Percentiles rank a stretch among this genome's conserved stretches.
phyloP scores from a whole-genome alignment of 2,113 vertebrate genomes.

The Toxostoma redivivum region DNA sequence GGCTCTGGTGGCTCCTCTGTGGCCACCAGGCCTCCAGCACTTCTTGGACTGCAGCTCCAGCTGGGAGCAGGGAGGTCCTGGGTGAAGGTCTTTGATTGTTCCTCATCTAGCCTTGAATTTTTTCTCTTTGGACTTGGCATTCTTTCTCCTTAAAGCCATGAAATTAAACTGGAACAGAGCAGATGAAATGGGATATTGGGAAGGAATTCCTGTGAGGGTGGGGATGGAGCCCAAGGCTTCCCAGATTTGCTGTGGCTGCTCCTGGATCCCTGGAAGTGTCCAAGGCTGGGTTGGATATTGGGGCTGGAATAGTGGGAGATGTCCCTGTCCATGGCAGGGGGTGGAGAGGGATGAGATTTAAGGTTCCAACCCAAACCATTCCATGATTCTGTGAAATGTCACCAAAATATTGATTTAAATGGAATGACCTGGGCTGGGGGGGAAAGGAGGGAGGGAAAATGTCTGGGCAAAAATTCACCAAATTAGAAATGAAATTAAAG shows the following conservation, averaged over 20 bases:
- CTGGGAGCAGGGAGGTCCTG: not conserved
- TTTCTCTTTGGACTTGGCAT: not conserved
- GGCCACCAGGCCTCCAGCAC: not conserved
- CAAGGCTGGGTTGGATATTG: not conserved
- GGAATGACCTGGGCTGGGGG: not conserved
- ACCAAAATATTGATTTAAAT: not conserved
- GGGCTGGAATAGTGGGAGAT: not conserved
- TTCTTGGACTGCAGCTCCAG: not conserved
- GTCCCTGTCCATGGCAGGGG: not conserved
- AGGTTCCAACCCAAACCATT: not conserved
- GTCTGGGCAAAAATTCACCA: not conserved
- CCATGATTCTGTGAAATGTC: not conserved
- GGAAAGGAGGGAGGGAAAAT: not conserved
- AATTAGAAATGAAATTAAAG: not conserved
- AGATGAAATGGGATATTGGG: not conserved
- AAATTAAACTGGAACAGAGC: not conserved
- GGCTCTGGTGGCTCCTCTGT: not conserved
- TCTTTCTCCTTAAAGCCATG: not conserved
- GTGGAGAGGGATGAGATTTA: accelerated
- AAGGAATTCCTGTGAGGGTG: not conserved
- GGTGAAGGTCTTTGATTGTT: not conserved
- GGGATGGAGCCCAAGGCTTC: not conserved
- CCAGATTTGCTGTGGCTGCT: not conserved
- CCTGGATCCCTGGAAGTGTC: not conserved
- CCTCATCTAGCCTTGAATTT: not conserved